Base-by-base conservation (phyloP, 2,797 vertebrate genomes). In the Phaenicophaeus curvirostris region DNA sequence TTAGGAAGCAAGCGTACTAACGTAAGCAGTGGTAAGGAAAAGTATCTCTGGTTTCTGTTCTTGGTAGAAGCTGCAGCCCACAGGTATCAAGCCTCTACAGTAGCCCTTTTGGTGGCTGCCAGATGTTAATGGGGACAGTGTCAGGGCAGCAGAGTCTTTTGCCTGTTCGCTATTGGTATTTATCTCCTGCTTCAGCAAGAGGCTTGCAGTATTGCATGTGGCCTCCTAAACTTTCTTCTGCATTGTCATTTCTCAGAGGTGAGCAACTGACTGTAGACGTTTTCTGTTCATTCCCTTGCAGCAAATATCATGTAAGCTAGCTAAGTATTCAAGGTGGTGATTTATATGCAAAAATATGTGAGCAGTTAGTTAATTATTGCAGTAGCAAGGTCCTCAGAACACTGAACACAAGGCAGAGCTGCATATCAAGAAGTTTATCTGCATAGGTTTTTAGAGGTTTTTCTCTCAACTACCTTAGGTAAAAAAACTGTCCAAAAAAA, bases 11-110 rank as follows among this genome's bases (percentile, higher is more conserved):
- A 82, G 35, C 15, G 9, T 69, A 65, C 3, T 54, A 65, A 27
- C 0, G 0, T 0, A 0, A 59, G 12, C 31, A 50, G 39, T 1
- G 8, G 15, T 65, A 35, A 33, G 20, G 44, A 74, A 11, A 59
- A 54, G 17, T n/a, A 37, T 44, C 55, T 53, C 31, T 88, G 31
- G 8, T 59, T 68, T 77, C 33, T 50, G 25, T 46, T 71, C 25
- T 51, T 55, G 11, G 8, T 23, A 53, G 59, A 63, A 73, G 24
- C 41, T 72, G 35, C 31, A 67, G 24, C 23, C 8, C 24, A 48
- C 24, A 59, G n/a, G 25, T 6, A 3, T 42, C 55, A 62, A 87
- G 66, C 25, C 39, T 35, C 25, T 13, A 15, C 46, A n/a, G 16
- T 69, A 72, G 42, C 78, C 19, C 19, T 69, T 86, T 75, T 58